Evolutionary conservation across 2,113 vertebrate genomes (phyloP), one percentile per base, ranked within the genome.

Genomic region (Pitta sordida): DNA sequence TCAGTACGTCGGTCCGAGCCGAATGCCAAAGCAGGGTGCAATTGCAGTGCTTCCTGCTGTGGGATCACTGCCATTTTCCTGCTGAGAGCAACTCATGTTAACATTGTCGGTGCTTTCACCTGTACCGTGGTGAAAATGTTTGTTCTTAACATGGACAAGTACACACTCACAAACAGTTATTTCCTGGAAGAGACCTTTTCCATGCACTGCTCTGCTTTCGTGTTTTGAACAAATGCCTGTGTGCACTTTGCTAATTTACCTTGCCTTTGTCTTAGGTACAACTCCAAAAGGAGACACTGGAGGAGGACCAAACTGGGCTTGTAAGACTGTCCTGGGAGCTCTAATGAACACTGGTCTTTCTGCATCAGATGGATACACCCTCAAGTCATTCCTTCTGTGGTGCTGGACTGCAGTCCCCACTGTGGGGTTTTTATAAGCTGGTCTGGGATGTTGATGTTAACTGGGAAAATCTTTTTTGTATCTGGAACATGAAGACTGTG

Each of bases 241-340:
- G 27, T 63, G 53, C n/a, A 6, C 29, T 83, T 86, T 23, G 63
- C 86, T 93, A 88, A 96, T 80, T 85, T 22, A 32, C 27, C 5
- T 39, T 75, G 69, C 67, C 96, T 94, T 85, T 94, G 32, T 88
- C 71, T 62, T 94, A 99, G 99, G 97, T 99, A 99, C 98, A 99
- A 99, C 97, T 99, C 99, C 95, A 99, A 99, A 97, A 99, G 99
- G 97, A 99, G 99, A 96, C 99, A 99, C 96, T 99, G 99, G 99
- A 99, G 99, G 96, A 99, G 99, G 97, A 99, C 99, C 88, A 99
- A 99, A 96, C 98, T 99, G 49, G 99, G 99, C 96, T 97, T 99
- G 95, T 99, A 98, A 98, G 65, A 62, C 63, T n/a, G 55, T 88
- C 19, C 41, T 39, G 30, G 41, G 90, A 74, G 53, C 80, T 30